A percentile compares a stretch with the other conserved stretches of the same genome.
Conservation (phyloP, 1,140 invertebrate species). For the Danaus plexippus region DNA sequence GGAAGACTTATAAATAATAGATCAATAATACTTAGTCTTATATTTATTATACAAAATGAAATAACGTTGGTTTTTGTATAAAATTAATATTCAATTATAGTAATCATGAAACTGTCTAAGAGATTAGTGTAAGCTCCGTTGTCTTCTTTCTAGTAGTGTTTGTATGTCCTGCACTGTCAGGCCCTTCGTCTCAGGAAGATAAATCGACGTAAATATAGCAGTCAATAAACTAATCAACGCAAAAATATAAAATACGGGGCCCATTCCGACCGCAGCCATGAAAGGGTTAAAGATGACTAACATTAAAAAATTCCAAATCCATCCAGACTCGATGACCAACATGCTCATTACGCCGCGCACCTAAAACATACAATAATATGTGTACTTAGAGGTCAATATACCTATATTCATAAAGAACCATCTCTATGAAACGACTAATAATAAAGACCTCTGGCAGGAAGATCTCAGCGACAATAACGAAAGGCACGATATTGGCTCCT, state of each 20-base stretch:
- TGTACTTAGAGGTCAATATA: not conserved
- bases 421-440: not conserved
- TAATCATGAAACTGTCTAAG: too few relatives aligned
- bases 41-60: too few relatives aligned
- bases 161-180: constrained; percentile 32
- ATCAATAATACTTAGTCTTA: too few relatives aligned
- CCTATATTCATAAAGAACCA: too few relatives aligned
- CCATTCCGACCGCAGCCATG: constrained; percentile 51
- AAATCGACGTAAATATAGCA: constrained; percentile 65
- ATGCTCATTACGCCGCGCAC: constrained; percentile 44
- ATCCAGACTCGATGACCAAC: constrained; percentile 40
- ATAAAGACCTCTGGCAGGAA: constrained; percentile 48
- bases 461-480: constrained; percentile 38
- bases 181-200: constrained; percentile 78
- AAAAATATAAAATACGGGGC: constrained; percentile 71
- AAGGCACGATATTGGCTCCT: constrained; percentile 47
- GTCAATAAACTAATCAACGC: constrained; percentile 61
- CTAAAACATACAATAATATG: constrained; percentile 18
- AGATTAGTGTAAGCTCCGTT: too few relatives aligned
- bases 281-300: constrained; percentile 54
- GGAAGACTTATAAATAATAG: too few relatives aligned
- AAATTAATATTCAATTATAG: too few relatives aligned
- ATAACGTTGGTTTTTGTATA: too few relatives aligned
- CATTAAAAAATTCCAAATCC: constrained; percentile 46
- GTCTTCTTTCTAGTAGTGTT: constrained; percentile 13